Conservation (phyloP, 1,140 invertebrate genomes). For the Stegodyphus dumicola region DNA sequence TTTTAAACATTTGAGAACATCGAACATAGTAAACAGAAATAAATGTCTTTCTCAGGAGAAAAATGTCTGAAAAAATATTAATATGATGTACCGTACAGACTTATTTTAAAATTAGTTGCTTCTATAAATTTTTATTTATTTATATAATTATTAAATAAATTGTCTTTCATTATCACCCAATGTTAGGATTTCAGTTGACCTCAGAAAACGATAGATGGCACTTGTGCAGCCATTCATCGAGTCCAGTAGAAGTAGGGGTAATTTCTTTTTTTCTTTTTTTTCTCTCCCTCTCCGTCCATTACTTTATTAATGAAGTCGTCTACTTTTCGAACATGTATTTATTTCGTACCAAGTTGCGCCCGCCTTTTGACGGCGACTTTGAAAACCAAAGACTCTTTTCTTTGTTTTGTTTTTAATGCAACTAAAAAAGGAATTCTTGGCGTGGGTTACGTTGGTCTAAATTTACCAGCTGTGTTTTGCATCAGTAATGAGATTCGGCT, state of each 20-base stretch:
- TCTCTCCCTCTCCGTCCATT: too few species aligned
- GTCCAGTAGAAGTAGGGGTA: slow-evolving; percentile 17
- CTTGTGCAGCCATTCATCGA: slow-evolving; percentile 23
- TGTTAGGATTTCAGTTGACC: too few species aligned
- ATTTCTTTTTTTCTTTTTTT: background rate
- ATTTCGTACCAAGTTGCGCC: background rate
- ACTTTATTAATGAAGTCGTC: background rate
- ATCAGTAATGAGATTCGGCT: background rate
- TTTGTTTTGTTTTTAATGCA: slow-evolving; percentile 20
- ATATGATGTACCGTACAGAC: too few species aligned
- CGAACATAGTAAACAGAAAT: too few species aligned
- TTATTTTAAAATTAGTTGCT: too few species aligned
- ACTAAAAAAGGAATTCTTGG: slow-evolving; percentile 19
- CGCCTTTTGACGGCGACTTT: background rate
- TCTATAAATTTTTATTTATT: too few species aligned
- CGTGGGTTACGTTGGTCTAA: slow-evolving; percentile 26
- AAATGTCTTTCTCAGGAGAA: too few species aligned
- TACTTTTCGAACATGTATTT: background rate
- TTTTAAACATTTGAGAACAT: too few species aligned
- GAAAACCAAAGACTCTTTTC: background rate
- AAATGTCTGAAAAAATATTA: too few species aligned
- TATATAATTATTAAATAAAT: too few species aligned
- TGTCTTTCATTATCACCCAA: too few species aligned
- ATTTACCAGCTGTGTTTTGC: slow-evolving; percentile 35
- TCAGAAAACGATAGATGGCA: slow-evolving; percentile 25